Conservation (phyloP, 1,140 invertebrate species). For the Pseudomyrmex pallidus region DNA sequence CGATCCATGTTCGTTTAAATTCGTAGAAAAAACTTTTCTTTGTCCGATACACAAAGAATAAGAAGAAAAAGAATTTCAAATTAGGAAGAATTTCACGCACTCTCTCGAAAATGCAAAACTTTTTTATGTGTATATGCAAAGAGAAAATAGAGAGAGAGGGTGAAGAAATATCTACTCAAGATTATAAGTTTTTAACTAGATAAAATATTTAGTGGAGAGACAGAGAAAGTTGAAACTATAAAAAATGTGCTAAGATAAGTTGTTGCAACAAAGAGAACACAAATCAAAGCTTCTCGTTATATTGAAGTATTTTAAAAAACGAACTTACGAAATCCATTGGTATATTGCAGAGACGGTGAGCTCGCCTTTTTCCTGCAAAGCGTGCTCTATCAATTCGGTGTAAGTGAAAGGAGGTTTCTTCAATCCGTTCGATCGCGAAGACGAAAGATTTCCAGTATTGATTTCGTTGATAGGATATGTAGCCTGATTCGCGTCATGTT, state of each 20-base stretch:
- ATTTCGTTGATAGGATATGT: conserved; percentile 25
- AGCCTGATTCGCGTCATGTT: conserved; percentile 52
- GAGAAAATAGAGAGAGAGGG: too few relatives aligned
- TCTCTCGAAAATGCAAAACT: too few relatives aligned
- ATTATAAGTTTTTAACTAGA: too few relatives aligned
- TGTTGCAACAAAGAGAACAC: neutral
- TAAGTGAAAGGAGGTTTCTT: conserved; percentile 94
- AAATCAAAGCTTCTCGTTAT: neutral
- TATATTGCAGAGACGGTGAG: conserved; percentile 96
- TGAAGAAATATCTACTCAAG: too few relatives aligned
- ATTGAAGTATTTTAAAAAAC: neutral
- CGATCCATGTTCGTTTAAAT: conserved; percentile 27
- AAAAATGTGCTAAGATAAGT: neutral
- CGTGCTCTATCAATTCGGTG: conserved; percentile 94
- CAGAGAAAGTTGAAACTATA: too few relatives aligned
- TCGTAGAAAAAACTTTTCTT: conserved; percentile 30
- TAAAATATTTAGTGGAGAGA: too few relatives aligned
- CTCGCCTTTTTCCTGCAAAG: conserved; percentile 92
- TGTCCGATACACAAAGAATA: conserved; percentile 19
- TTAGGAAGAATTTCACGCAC: too few relatives aligned
- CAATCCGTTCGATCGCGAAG: conserved; percentile 81
- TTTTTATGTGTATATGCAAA: too few relatives aligned
- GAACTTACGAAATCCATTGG: conserved; percentile 96
- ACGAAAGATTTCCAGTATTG: conserved; percentile 69
- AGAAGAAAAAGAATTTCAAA: too few relatives aligned